Percentiles rank a stretch among this genome's conserved stretches.
Evolutionary conservation across 2,888 invertebrate genomes (phyloP).

Genomic region (Apamea anceps): DNA sequence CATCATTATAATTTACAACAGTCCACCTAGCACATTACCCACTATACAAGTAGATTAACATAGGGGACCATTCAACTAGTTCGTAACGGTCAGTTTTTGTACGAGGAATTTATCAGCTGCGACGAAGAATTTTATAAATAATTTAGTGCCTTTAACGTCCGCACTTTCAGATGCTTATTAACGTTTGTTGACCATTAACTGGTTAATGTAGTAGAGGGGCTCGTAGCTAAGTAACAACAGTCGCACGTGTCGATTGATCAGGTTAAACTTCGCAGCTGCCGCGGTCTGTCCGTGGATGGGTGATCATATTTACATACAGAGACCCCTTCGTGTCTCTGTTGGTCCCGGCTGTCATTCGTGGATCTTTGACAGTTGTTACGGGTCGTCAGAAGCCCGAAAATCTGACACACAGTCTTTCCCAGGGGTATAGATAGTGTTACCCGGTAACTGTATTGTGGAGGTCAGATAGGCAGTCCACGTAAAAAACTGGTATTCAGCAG

Average conservation of each 20-base stretch:
- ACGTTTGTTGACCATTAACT: background rate
- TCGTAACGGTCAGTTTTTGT: background rate
- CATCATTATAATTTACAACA: slow-evolving; percentile 55
- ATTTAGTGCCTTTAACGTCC: background rate
- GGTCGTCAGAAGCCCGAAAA: too few species aligned
- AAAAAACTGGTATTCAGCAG: too few species aligned
- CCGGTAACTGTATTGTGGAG: too few species aligned
- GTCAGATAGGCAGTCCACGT: too few species aligned
- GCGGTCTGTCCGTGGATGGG: background rate
- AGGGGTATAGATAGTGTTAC: too few species aligned
- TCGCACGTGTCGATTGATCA: background rate
- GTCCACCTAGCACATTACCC: slow-evolving; percentile 46
- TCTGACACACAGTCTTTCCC: too few species aligned
- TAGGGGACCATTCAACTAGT: slow-evolving; percentile 18
- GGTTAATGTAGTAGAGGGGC: background rate
- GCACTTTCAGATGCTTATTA: background rate
- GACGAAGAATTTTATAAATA: background rate
- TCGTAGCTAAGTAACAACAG: background rate
- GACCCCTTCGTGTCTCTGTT: background rate
- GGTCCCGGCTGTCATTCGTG: background rate
- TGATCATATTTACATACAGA: background rate
- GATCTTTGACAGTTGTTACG: background rate
- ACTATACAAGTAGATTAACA: slow-evolving; percentile 12
- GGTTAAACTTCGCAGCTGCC: background rate
- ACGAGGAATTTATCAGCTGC: slow-evolving; percentile 11